Evolutionary conservation across 2,888 invertebrate species (phyloP).

Genomic region (Gibbula magus): DNA sequence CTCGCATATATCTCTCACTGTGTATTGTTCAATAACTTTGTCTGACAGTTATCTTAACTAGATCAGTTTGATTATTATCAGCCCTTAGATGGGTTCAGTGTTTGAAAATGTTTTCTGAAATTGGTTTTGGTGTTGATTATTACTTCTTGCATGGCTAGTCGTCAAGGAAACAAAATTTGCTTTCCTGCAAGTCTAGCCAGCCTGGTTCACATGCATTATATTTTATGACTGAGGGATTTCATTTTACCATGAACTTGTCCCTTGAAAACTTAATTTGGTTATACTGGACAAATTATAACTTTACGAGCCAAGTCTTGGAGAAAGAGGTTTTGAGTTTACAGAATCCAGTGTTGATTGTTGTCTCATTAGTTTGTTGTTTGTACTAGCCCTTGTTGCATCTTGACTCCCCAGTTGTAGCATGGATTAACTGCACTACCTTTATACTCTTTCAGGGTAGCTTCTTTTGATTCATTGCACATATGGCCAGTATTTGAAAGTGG

Average conservation of each 20-base stretch:
- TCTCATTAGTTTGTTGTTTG: conserved; percentile 8
- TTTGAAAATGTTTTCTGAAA: conserved; percentile 20
- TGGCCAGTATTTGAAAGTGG: conserved; percentile 19
- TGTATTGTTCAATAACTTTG: conserved; percentile 19
- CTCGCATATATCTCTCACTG: conserved; percentile 14
- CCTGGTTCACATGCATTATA: conserved; percentile 8
- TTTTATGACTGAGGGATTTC: conserved; percentile 18
- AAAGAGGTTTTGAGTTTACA: conserved; percentile 17
- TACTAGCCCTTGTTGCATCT: background rate
- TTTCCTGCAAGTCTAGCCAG: background rate
- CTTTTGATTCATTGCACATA: background rate
- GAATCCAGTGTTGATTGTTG: background rate
- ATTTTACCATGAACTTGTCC: background rate
- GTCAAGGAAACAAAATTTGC: conserved; percentile 1
- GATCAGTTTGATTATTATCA: conserved; percentile 17
- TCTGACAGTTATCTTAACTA: conserved; percentile 1
- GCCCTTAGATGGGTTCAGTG: background rate
- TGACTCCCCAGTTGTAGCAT: background rate
- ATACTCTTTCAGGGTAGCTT: background rate
- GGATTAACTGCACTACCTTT: background rate
- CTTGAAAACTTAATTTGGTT: conserved; percentile 8
- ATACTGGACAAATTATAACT: background rate
- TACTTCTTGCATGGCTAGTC: conserved; percentile 2
- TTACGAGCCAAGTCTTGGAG: conserved; percentile 19
- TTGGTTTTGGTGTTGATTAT: conserved; percentile 21